phyloP scores from a whole-genome alignment of 2,888 invertebrate genomes.

The Drosophila mercatorum region DNA sequence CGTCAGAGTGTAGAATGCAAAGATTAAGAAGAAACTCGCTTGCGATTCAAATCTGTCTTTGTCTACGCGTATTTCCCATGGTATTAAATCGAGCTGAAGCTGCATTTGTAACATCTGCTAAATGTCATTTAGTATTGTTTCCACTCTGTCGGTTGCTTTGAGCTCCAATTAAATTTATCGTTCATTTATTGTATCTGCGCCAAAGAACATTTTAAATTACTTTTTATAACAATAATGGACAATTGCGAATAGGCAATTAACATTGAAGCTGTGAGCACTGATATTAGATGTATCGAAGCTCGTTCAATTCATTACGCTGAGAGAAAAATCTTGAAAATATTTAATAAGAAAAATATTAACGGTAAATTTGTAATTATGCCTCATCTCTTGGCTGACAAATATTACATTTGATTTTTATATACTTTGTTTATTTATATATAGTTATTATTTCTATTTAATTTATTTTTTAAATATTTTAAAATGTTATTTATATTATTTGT shows the following conservation, averaged over 20 bases:
- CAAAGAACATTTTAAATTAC: slow-evolving; percentile 35
- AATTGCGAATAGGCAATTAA: slow-evolving; percentile 27
- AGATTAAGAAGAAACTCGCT: slow-evolving; percentile 32
- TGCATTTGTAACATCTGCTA: slow-evolving; percentile 36
- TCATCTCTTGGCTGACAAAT: no score
- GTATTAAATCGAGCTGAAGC: slow-evolving; percentile 35
- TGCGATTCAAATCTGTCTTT: slow-evolving; percentile 22
- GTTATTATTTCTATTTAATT: background rate
- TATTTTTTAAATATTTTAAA: no score
- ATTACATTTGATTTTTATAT: background rate
- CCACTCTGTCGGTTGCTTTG: slow-evolving; percentile 10
- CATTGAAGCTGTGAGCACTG: slow-evolving; percentile 6
- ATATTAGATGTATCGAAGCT: slow-evolving; percentile 20
- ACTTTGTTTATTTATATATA: background rate
- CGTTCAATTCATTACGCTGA: slow-evolving; percentile 24
- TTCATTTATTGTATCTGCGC: slow-evolving; percentile 9
- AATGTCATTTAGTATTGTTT: slow-evolving; percentile 36
- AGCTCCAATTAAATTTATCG: slow-evolving; percentile 9
- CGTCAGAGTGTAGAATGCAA: slow-evolving; percentile 14
- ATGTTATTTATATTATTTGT: no score
- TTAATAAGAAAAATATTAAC: background rate
- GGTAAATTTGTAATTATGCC: background rate
- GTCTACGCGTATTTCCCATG: slow-evolving; percentile 38
- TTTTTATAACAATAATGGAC: slow-evolving; percentile 27
- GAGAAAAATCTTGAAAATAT: background rate